Conservation (phyloP, 2,888 invertebrate species). For the Tetrapedia diversipes region DNA sequence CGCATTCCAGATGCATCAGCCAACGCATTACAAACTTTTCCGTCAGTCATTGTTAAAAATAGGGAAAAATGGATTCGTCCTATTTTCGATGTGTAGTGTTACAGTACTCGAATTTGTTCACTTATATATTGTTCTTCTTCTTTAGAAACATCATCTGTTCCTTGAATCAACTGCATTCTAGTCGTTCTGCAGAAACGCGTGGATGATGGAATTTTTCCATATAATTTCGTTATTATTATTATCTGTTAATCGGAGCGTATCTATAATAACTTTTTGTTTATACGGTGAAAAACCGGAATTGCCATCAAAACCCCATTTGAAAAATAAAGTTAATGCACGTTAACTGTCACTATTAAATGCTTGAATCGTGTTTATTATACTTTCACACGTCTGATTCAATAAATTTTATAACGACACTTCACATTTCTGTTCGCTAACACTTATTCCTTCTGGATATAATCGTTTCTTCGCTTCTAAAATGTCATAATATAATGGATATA, state of each 20-base stretch:
- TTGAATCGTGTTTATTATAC: constrained; percentile 6
- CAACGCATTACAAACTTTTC: constrained; percentile 8
- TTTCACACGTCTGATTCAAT: constrained; percentile 21
- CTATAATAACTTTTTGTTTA: too few species aligned
- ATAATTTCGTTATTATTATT: too few species aligned
- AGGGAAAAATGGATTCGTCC: not conserved
- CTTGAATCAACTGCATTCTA: constrained; percentile 1
- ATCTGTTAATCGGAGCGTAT: too few species aligned
- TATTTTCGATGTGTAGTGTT: not conserved
- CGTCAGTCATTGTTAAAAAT: constrained; percentile 2
- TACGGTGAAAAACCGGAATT: constrained; percentile 2
- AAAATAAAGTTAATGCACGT: constrained; percentile 10
- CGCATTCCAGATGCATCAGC: not conserved
- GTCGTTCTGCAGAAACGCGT: constrained; percentile 1
- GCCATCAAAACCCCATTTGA: constrained; percentile 18
- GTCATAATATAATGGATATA: constrained; percentile 13
- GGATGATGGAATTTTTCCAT: constrained; percentile 13
- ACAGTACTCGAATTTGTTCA: not conserved
- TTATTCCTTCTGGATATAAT: constrained; percentile 4
- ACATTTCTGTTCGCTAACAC: not conserved
- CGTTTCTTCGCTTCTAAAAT: constrained; percentile 11
- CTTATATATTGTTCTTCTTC: constrained; percentile 11
- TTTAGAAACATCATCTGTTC: constrained; percentile 1
- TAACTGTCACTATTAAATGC: not conserved
- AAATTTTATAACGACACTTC: constrained; percentile 7